Base-by-base conservation (phyloP, 1,140 invertebrate genomes). In the Drosophila dunni region DNA sequence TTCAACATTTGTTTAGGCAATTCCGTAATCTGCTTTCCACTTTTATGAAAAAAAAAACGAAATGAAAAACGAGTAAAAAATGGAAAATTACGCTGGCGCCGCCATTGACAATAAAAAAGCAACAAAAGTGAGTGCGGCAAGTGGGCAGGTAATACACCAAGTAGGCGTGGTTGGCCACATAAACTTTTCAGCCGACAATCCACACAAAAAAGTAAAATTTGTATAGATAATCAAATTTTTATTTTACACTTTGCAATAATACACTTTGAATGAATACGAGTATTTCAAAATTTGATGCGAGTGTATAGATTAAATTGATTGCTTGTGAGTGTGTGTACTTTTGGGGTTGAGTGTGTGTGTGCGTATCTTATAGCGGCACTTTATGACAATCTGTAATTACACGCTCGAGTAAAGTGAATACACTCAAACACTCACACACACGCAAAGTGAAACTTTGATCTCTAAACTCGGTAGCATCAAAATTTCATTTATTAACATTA, bases 301-400 rank as follows among this genome's bases (percentile, higher is more conserved):
- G 54, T 75, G 54, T 54, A 45, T 48, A 75, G 68, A 71, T 75
- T 71, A 65, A 65, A 75, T 75, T 75, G 73, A 65, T 75, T 75
- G 60, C n/a, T 61, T 34, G 57, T 44, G 57, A 45, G 15, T 53
- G 38, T 2, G n/a, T 38, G 51, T 3, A 29, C 24, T 3, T 29
- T 29, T 29, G 3, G 24, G 24, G 8, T 17, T 24, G 13, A 24
- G 38, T 45, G 33, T 13, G 33, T 13, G 34, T 36, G 53, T 48
- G 29, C 38, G 50, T 66, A 44, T 54, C 7, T 34, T 38, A 66
- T 66, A 36, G 54, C 48, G 45, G 53, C 63, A 54, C 42, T 67
- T 66, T 58, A 62, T 62, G 60, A 33, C 24, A 69, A 34, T 33
- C 60, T 71, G 60, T 71, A 75, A 75, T 75, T 75, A 75, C 54